A percentile compares a stretch with the other conserved stretches of the same genome.
These are phyloP conservation scores for Erpetoichthys calabaricus DNA, from an alignment of 2,797 vertebrate genomes.

Conservation along the genomic window DNA sequence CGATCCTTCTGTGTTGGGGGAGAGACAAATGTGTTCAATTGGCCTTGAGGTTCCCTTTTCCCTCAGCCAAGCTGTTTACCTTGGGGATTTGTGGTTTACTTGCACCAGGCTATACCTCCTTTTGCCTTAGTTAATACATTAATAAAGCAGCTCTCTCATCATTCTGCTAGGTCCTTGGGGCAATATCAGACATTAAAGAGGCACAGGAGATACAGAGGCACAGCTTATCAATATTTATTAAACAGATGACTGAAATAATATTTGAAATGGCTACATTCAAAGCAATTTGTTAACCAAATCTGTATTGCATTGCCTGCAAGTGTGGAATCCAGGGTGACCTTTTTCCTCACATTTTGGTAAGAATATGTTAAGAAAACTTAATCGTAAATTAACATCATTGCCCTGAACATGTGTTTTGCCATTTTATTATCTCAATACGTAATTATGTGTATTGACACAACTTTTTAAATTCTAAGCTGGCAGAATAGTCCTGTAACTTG, in stretches of 20 bases:
- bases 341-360: too few relatives aligned
- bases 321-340: too few relatives aligned
- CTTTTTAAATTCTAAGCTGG: too few relatives aligned
- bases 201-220: background rate
- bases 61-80: background rate
- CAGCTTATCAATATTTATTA: background rate
- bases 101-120: background rate
- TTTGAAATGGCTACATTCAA: background rate
- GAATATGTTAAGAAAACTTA: too few relatives aligned
- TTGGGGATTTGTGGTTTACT: background rate
- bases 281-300: background rate
- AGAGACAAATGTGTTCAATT: conserved; percentile 7
- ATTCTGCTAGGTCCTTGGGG: background rate
- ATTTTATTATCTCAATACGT: too few relatives aligned
- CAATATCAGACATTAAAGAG: background rate
- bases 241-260: conserved; percentile 2
- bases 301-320: too few relatives aligned
- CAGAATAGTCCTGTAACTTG: too few relatives aligned
- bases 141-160: background rate
- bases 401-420: too few relatives aligned
- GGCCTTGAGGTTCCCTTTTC: background rate
- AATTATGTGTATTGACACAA: too few relatives aligned
- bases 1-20: background rate
- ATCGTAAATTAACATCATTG: too few relatives aligned
- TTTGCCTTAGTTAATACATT: background rate